These are phyloP conservation scores for Morpho helenor DNA, from an alignment of 2,888 invertebrate genomes.

Conservation along the genomic window DNA sequence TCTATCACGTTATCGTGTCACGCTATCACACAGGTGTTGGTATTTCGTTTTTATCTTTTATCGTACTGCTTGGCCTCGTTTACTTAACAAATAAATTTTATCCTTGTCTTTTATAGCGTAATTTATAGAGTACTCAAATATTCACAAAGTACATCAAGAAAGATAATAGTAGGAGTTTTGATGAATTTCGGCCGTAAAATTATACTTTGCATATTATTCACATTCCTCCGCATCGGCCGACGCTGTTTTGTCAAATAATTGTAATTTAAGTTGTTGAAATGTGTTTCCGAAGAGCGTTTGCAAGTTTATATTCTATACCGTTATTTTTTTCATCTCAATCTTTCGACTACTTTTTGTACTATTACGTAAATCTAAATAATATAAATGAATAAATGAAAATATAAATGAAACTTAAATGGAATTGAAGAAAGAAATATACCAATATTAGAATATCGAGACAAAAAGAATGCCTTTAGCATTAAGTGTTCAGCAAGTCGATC, in stretches of 20 bases:
- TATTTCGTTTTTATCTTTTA: too few relatives aligned
- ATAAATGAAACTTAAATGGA: too few relatives aligned
- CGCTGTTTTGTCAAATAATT: conserved; percentile 22
- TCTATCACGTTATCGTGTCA: background rate
- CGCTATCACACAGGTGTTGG: background rate
- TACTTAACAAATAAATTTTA: conserved; percentile 8
- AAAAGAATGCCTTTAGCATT: too few relatives aligned
- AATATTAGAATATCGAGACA: too few relatives aligned
- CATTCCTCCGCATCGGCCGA: conserved; percentile 19
- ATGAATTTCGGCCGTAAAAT: conserved; percentile 24
- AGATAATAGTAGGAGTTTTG: conserved; percentile 24
- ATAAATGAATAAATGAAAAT: too few relatives aligned
- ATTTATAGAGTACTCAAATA: conserved; percentile 22
- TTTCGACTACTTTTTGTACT: too few relatives aligned
- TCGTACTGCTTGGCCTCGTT: background rate
- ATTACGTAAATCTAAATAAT: too few relatives aligned
- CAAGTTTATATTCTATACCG: conserved; percentile 12
- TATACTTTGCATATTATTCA: conserved; percentile 27
- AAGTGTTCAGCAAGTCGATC: too few relatives aligned
- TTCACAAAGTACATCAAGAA: conserved; percentile 19
- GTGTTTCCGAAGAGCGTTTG: too few relatives aligned
- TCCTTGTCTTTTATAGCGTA: conserved; percentile 5
- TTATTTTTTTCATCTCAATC: too few relatives aligned
- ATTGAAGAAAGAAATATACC: too few relatives aligned
- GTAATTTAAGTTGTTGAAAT: conserved; percentile 13